Percentiles rank a stretch among this genome's conserved stretches.
Evolutionary conservation across 2,797 vertebrate species (phyloP).

Genomic region (Rhabdophis nuchalis): DNA sequence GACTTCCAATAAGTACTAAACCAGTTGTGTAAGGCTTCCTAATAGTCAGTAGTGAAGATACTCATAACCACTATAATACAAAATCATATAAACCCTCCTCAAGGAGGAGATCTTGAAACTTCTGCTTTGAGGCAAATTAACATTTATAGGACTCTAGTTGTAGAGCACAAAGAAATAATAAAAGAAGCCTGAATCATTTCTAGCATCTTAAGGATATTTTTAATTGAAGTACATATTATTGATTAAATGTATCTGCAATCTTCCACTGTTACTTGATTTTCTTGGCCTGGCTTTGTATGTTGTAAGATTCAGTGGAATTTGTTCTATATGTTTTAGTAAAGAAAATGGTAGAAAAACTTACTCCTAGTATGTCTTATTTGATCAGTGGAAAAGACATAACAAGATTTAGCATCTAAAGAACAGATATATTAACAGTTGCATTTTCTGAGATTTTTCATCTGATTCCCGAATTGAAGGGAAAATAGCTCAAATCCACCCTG

Average conservation of each 20-base stretch:
- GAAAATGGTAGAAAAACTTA: not conserved
- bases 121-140: not conserved
- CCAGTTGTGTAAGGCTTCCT: not conserved
- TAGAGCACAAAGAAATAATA: not conserved
- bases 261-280: not conserved
- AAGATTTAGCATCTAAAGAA: not conserved
- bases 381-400: not conserved
- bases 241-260: not conserved
- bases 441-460: not conserved
- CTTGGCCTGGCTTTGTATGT: not conserved
- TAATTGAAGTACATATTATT: not conserved
- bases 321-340: not conserved
- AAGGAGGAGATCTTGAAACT: not conserved
- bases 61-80: not conserved
- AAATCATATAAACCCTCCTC: not conserved
- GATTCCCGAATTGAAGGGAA: not conserved
- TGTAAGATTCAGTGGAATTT: not conserved
- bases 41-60: not conserved
- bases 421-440: not conserved
- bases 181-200: not conserved
- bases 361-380: not conserved
- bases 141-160: not conserved
- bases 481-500: not conserved
- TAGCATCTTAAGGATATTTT: not conserved
- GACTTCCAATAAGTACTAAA: not conserved